These are phyloP conservation scores for Stegastes partitus DNA, from an alignment of 2,113 vertebrate genomes.

Conservation along the genomic window DNA sequence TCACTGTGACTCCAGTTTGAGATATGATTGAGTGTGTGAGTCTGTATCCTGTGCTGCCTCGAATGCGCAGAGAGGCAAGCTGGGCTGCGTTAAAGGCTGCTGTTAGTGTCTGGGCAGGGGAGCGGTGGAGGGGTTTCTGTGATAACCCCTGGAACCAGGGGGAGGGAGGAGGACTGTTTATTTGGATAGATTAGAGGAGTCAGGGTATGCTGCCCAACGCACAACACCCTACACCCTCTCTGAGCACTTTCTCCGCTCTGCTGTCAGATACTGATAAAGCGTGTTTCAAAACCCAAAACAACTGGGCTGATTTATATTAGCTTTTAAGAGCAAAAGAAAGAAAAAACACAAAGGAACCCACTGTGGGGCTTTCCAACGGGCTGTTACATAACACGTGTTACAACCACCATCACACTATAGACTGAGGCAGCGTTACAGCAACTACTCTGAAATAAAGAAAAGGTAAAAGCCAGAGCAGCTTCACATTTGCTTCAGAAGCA, in stretches of 20 bases:
- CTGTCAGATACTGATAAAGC: slow-evolving; percentile 43
- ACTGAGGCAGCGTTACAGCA: not conserved
- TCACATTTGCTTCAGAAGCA: slow-evolving; percentile 11
- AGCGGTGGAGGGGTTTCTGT: slow-evolving; percentile 46
- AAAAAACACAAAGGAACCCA: not conserved
- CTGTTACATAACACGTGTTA: not conserved
- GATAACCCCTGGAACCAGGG: slow-evolving; percentile 72
- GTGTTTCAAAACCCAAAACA: slow-evolving; percentile 30
- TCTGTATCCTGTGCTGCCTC: slow-evolving; percentile 72
- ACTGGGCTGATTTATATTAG: not conserved
- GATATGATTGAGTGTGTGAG: slow-evolving; percentile 69
- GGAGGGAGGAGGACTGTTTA: slow-evolving; percentile 71
- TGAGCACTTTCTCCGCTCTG: slow-evolving; percentile 53
- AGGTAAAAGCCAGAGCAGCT: slow-evolving; percentile 17
- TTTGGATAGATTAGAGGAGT: slow-evolving; percentile 77
- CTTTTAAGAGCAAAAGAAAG: not conserved
- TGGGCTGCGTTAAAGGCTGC: slow-evolving; percentile 55
- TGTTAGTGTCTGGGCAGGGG: slow-evolving; percentile 55
- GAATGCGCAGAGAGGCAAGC: slow-evolving; percentile 46
- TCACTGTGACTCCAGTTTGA: slow-evolving; percentile 66
- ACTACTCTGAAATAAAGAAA: not conserved
- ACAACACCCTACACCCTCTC: slow-evolving; percentile 44
- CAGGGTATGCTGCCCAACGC: slow-evolving; percentile 57
- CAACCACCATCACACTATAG: not conserved
- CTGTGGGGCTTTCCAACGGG: not conserved